Conservation (phyloP, 2,113 vertebrate genomes). For the Eleginops maclovinus region DNA sequence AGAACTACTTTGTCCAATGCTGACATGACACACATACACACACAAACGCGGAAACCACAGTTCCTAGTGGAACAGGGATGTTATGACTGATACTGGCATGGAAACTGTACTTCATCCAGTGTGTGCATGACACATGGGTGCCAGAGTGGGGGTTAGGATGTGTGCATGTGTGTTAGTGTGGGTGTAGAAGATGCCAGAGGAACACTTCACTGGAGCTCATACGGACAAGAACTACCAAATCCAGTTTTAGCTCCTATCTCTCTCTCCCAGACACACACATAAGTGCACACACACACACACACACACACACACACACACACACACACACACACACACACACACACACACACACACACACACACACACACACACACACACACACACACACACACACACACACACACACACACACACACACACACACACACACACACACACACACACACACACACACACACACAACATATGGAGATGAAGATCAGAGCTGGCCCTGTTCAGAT, state of each 20-base stretch:
- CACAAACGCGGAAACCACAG: not conserved
- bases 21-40: not conserved
- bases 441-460: not conserved
- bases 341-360: constrained; percentile 13
- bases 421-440: constrained; percentile 11
- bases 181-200: not conserved
- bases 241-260: constrained; percentile 7
- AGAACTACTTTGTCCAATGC: not conserved
- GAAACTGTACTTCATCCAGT: constrained; percentile 22
- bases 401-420: not conserved
- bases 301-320: not conserved
- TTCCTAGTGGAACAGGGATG: constrained; percentile 4
- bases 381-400: not conserved
- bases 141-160: not conserved
- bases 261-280: not conserved
- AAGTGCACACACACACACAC: not conserved
- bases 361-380: not conserved
- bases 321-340: not conserved
- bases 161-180: not conserved
- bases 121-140: constrained; percentile 13
- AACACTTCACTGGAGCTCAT: constrained; percentile 11
- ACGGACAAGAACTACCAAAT: not conserved
- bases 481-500: constrained; percentile 35
- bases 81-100: not conserved
- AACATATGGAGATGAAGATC: constrained; percentile 36